Evolutionary conservation across 2,888 invertebrate genomes (phyloP).

Genomic region (Clepsis dumicolana): DNA sequence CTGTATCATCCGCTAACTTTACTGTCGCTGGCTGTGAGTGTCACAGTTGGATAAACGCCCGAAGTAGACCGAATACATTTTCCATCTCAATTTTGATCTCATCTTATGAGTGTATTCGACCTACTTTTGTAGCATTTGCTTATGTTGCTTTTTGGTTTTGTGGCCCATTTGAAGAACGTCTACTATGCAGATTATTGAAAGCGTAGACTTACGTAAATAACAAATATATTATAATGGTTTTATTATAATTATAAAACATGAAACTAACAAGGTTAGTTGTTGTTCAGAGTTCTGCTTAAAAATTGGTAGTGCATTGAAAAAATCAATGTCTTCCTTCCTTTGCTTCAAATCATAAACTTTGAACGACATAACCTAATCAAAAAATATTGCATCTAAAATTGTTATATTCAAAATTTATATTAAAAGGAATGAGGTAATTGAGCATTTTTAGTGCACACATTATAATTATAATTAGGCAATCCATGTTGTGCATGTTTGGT

Average conservation of each 20-base stretch:
- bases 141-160: constrained; percentile 62
- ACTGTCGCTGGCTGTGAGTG: constrained; percentile 88
- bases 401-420: background rate
- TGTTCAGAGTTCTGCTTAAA: background rate
- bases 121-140: constrained; percentile 65
- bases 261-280: background rate
- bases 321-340: background rate
- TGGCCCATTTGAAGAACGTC: background rate
- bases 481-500: constrained; percentile 46
- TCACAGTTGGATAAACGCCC: constrained; percentile 78
- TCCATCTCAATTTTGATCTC: constrained; percentile 43
- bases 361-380: too few species aligned
- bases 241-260: background rate
- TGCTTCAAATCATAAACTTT: too few species aligned
- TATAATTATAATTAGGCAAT: constrained; percentile 4
- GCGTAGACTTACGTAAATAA: background rate
- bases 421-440: background rate
- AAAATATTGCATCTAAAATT: background rate
- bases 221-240: background rate
- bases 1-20: constrained; percentile 82
- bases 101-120: constrained; percentile 58
- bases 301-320: background rate
- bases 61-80: constrained; percentile 62
- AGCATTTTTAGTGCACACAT: constrained; percentile 16
- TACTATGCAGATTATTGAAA: background rate